Conservation (phyloP, 2,888 invertebrate genomes). For the Caenorhabditis sulstoni region DNA sequence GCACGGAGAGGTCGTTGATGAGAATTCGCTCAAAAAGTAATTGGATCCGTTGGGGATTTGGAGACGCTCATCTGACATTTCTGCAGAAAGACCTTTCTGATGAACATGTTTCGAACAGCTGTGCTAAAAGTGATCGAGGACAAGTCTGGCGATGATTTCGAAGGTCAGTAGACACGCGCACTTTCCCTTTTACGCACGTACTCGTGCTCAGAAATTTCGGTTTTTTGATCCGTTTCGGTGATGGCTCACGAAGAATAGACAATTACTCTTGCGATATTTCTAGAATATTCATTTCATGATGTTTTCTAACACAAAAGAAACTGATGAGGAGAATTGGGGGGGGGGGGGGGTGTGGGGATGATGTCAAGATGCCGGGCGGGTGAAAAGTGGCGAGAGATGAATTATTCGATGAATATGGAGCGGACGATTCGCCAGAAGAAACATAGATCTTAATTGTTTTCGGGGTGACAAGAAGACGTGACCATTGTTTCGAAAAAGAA, state of each 20-base stretch:
- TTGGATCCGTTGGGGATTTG: too few species aligned
- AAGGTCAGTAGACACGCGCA: constrained; percentile 10
- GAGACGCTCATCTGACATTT: background rate
- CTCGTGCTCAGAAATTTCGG: too few species aligned
- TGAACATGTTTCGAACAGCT: constrained; percentile 54
- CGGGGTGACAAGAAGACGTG: too few species aligned
- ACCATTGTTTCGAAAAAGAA: too few species aligned
- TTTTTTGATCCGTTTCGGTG: too few species aligned
- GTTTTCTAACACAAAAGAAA: constrained; percentile 2
- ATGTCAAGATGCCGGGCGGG: background rate
- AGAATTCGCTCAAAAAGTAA: constrained; percentile 43
- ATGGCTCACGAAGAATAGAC: too few species aligned
- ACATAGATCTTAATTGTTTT: too few species aligned
- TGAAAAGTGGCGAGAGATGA: background rate
- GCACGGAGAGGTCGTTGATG: constrained; percentile 26
- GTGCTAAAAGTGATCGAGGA: constrained; percentile 46
- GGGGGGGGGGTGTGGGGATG: background rate
- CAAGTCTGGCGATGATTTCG: constrained; percentile 30
- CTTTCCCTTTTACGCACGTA: too few species aligned
- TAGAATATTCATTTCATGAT: background rate
- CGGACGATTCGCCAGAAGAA: too few species aligned
- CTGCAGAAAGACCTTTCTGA: constrained; percentile 41
- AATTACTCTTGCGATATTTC: too few species aligned
- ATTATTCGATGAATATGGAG: too few species aligned
- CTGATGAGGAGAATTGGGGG: background rate